Base-by-base conservation (phyloP, 2,888 invertebrate genomes). In the Adelphocoris suturalis region DNA sequence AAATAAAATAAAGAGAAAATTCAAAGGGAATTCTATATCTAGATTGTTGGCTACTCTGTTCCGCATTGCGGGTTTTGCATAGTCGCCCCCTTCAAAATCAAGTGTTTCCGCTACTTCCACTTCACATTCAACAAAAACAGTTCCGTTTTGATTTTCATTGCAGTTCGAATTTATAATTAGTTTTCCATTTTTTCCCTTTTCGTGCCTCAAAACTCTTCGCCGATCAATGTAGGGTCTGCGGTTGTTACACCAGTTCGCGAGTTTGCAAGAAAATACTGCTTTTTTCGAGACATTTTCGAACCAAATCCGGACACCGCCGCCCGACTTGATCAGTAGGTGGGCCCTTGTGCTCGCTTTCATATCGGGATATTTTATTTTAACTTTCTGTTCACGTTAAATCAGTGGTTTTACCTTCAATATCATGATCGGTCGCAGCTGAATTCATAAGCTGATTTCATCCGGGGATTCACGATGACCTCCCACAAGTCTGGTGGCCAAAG, bases 401-500 rank as follows among this genome's bases (percentile, higher is more conserved):
- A 23, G 19, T 68, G 68, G 13, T 68, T 27, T 3, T 23, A 68
- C 12, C 68, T 13, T 7, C 11, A 68, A 23, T 12, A 68, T 11
- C 9, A 68, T 68, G 68, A 19, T 27, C 5, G 9, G 23, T 12
- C 5, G 19, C 7, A 61, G 4, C 68, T 68, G 68, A 12, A 68
- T 68, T 19, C 12, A 23, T 37, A 68, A 23, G 19, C 23, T 68
- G 12, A 68, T 23, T 27, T 68, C 68, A 19, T 5, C 68, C 11
- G 27, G 23, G 12, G 2, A 68, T 78, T 80, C 61, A 55, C 48
- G 14, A 94, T 94, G 94, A 93, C 94, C 93, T 92, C 94, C 90
- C 94, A 94, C 91, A 94, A 94, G 92, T 93, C 94, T 91, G 93
- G 94, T 92, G 94, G 94, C 90, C 94, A 94, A 92, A 94, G 93